These are phyloP conservation scores for Drosophila nikananu DNA, from an alignment of 1,140 invertebrate species.

Conservation along the genomic window DNA sequence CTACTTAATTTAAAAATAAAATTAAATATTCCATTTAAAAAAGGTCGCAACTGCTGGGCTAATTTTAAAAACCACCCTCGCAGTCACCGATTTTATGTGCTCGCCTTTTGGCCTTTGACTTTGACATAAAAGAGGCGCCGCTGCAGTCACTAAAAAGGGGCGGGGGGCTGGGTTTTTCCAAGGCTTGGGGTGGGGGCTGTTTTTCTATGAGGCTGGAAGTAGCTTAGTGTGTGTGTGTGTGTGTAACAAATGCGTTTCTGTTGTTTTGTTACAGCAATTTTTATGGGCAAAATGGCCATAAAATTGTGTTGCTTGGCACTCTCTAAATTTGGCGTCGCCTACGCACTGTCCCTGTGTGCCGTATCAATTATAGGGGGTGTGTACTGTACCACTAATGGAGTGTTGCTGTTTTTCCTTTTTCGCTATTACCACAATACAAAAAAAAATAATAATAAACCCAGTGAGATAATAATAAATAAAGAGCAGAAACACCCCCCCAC, in stretches of 20 bases:
- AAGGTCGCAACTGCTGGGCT: neutral
- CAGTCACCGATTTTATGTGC: conserved; percentile 59
- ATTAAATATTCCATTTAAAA: neutral
- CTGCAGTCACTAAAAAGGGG: conserved; percentile 46
- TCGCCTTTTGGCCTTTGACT: conserved; percentile 79
- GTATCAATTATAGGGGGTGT: conserved; percentile 44
- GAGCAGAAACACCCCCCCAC: neutral
- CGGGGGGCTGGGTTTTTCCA: conserved; percentile 1
- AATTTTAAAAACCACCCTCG: conserved; percentile 48
- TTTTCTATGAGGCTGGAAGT: conserved; percentile 5
- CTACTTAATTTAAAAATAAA: neutral
- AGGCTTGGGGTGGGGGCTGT: neutral
- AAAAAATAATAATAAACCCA: neutral
- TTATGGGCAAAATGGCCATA: conserved; percentile 77
- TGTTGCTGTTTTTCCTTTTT: conserved; percentile 44
- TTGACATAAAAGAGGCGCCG: conserved; percentile 74
- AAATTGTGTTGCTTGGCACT: conserved; percentile 52
- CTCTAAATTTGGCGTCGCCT: conserved; percentile 34
- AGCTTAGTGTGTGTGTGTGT: conserved; percentile 2
- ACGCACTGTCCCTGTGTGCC: conserved; percentile 56
- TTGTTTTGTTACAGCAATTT: conserved; percentile 76
- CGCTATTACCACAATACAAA: neutral
- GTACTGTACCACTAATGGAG: conserved; percentile 75
- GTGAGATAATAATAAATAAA: neutral
- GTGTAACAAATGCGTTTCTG: conserved; percentile 73